phyloP scores from a whole-genome alignment of 2,113 vertebrate species.

The Petrocephalus zakoni region DNA sequence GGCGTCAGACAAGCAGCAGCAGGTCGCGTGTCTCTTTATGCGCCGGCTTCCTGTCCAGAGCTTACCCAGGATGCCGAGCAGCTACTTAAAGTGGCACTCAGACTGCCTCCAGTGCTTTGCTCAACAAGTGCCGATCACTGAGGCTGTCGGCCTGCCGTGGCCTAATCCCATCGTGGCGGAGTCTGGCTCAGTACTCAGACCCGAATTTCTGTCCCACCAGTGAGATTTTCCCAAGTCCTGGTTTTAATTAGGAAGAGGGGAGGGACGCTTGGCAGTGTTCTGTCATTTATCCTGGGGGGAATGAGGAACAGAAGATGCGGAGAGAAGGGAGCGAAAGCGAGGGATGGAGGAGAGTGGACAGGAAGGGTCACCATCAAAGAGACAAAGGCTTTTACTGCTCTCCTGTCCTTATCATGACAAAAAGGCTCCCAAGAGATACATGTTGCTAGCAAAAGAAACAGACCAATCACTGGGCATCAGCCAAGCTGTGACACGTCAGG shows the following conservation, averaged over 20 bases:
- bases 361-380: neutral
- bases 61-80: neutral
- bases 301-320: neutral
- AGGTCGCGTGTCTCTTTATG: neutral
- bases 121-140: neutral
- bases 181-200: slow-evolving; percentile 61
- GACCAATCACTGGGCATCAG: slow-evolving; percentile 54
- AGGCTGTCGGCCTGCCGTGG: neutral
- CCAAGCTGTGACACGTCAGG: slow-evolving; percentile 51
- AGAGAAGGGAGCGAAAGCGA: neutral
- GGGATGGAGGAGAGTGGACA: neutral
- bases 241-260: slow-evolving; percentile 58
- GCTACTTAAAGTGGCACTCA: neutral
- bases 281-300: slow-evolving; percentile 49
- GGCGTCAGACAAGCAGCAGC: neutral
- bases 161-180: neutral
- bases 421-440: slow-evolving; percentile 4
- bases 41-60: neutral
- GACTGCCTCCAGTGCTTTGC: neutral
- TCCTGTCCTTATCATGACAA: slow-evolving; percentile 18
- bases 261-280: slow-evolving; percentile 45
- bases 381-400: slow-evolving; percentile 31
- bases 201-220: slow-evolving; percentile 60
- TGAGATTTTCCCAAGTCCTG: slow-evolving; percentile 61
- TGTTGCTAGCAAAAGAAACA: slow-evolving; percentile 49